Conservation (phyloP, 2,888 invertebrate genomes). For the Taenaris catops region DNA sequence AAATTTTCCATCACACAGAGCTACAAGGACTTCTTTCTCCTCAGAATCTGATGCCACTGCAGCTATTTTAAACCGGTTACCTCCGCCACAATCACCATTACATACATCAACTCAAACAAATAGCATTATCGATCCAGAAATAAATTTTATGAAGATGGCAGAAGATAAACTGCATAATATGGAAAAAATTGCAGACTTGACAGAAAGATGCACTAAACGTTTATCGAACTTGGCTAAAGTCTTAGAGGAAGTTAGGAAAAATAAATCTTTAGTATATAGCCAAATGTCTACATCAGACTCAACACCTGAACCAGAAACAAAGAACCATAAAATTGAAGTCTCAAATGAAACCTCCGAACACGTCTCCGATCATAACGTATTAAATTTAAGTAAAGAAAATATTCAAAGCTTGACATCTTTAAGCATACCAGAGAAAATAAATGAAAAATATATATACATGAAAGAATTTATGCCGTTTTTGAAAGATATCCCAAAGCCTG, state of each 20-base stretch:
- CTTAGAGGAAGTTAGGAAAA: conserved; percentile 66
- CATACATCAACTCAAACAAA: conserved; percentile 58
- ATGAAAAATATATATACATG: conserved; percentile 16
- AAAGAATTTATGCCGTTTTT: conserved; percentile 43
- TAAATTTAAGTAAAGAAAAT: conserved; percentile 8
- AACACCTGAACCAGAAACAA: conserved; percentile 51
- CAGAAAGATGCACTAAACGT: conserved; percentile 69
- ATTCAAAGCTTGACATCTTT: conserved; percentile 13
- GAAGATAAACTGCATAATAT: conserved; percentile 68
- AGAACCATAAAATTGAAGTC: conserved; percentile 35
- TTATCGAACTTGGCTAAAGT: conserved; percentile 67
- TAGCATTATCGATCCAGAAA: conserved; percentile 42
- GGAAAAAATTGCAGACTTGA: conserved; percentile 70
- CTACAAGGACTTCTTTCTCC: conserved; percentile 28
- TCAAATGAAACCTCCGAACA: conserved; percentile 15
- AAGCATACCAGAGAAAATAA: conserved; percentile 4
- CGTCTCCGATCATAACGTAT: conserved; percentile 6
- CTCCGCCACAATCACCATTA: conserved; percentile 26
- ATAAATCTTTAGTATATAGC: conserved; percentile 60
- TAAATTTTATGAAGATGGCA: conserved; percentile 54
- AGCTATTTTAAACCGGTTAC: conserved; percentile 9
- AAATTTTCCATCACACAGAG: conserved; percentile 23
- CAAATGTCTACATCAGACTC: conserved; percentile 57
- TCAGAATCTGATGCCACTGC: conserved; percentile 35
- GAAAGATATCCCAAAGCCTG: conserved; percentile 53